Conservation (phyloP, 2,888 invertebrate species). For the Nipponacmea schrenckii region DNA sequence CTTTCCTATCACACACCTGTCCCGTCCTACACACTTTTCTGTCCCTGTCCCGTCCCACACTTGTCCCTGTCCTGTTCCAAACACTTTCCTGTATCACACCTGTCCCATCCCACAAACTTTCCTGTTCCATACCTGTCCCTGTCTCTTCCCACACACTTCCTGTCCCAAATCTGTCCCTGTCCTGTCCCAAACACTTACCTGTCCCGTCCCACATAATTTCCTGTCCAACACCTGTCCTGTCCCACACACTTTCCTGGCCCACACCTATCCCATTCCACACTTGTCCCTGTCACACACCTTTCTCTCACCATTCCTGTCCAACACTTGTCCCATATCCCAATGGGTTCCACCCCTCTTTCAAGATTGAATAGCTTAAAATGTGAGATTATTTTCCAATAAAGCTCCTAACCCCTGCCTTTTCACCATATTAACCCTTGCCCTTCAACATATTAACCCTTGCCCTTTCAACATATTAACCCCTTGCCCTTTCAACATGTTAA, state of each 20-base stretch:
- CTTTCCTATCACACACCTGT: neutral
- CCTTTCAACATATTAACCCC: too few relatives aligned
- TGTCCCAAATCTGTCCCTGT: neutral
- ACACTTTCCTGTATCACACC: constrained; percentile 1
- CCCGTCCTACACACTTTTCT: neutral
- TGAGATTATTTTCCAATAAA: too few relatives aligned
- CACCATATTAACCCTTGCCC: too few relatives aligned
- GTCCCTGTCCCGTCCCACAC: neutral
- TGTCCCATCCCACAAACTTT: constrained; percentile 1
- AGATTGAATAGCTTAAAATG: too few relatives aligned
- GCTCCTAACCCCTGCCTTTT: too few relatives aligned
- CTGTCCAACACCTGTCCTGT: neutral
- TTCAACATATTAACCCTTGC: too few relatives aligned
- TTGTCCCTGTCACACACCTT: neutral
- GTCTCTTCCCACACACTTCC: neutral
- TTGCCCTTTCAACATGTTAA: too few relatives aligned
- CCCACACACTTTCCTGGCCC: constrained; percentile 2
- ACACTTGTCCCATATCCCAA: constrained; percentile 6
- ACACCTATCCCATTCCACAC: neutral
- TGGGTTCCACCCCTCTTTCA: constrained; percentile 14
- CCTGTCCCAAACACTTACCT: constrained; percentile 1
- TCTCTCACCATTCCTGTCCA: constrained; percentile 35
- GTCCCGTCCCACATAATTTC: neutral
- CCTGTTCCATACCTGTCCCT: neutral
- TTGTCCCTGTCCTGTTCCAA: neutral